phyloP scores from a whole-genome alignment of 2,888 invertebrate species.

The Blera fallax region DNA sequence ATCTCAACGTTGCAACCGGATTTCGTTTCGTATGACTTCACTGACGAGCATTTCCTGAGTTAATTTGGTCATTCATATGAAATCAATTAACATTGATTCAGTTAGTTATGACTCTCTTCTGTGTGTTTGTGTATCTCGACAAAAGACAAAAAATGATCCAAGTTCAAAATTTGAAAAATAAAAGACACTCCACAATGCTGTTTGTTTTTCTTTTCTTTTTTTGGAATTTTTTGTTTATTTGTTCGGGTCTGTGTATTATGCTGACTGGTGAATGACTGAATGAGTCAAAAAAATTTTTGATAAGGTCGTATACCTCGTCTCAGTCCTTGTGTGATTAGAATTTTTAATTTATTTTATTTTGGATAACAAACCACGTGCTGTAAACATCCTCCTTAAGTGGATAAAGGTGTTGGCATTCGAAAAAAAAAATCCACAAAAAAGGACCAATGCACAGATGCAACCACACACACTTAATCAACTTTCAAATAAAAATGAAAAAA shows the following conservation, averaged over 20 bases:
- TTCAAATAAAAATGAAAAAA: conserved; percentile 31
- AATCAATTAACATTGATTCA: conserved; percentile 11
- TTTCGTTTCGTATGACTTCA: neutral
- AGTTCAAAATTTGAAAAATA: neutral
- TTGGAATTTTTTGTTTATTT: neutral
- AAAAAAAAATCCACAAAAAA: neutral
- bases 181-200: neutral
- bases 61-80: conserved; percentile 2
- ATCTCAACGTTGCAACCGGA: neutral
- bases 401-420: neutral
- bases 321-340: conserved; percentile 1
- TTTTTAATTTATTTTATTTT: conserved; percentile 25
- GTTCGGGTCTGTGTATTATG: neutral
- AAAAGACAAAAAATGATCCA: neutral
- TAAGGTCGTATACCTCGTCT: conserved; percentile 13
- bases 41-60: conserved; percentile 24
- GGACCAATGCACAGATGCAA: conserved; percentile 62
- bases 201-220: neutral
- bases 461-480: conserved; percentile 36
- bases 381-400: conserved; percentile 31
- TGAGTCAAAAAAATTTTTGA: conserved; percentile 3
- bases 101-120: neutral
- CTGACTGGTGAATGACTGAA: neutral
- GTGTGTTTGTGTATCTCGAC: neutral
- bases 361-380: conserved; percentile 23